phyloP scores from a whole-genome alignment of 2,888 invertebrate species.

The Galeopsomyia nigrocyanea region DNA sequence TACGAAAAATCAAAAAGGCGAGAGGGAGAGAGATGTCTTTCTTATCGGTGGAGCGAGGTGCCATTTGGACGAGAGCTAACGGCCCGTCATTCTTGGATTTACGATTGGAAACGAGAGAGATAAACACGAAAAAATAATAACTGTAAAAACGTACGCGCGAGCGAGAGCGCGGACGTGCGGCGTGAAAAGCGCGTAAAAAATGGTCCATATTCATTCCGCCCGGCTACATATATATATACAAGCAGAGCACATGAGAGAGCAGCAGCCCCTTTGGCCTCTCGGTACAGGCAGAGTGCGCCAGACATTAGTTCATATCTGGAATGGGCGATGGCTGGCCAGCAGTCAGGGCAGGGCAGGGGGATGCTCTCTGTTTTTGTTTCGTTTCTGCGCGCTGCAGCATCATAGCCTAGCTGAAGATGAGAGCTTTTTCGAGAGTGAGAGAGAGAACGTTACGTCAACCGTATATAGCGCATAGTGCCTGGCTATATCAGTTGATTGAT shows the following conservation, averaged over 20 bases:
- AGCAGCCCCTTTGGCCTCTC: too few relatives aligned
- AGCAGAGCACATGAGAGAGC: too few relatives aligned
- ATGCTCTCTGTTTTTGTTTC: neutral
- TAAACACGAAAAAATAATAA: slow-evolving; percentile 62
- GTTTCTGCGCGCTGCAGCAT: neutral
- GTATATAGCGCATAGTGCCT: too few relatives aligned
- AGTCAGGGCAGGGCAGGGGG: neutral
- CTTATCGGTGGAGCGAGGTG: slow-evolving; percentile 29
- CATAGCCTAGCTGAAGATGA: neutral
- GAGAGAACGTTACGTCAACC: too few relatives aligned
- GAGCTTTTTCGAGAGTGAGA: neutral
- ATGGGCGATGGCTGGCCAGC: neutral
- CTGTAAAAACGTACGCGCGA: slow-evolving; percentile 54
- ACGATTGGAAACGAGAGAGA: slow-evolving; percentile 57
- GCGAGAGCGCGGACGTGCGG: slow-evolving; percentile 20
- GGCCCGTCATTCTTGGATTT: slow-evolving; percentile 55
- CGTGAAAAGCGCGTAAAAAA: slow-evolving; percentile 55
- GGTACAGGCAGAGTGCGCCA: neutral
- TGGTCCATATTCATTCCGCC: slow-evolving; percentile 49
- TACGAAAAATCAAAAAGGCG: neutral
- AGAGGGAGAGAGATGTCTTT: slow-evolving; percentile 10
- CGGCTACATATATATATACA: too few relatives aligned
- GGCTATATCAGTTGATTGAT: slow-evolving; percentile 39
- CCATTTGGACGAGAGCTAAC: slow-evolving; percentile 45
- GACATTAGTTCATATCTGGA: slow-evolving; percentile 44